Conservation (phyloP, 2,113 vertebrate genomes). For the Petaurus breviceps region DNA sequence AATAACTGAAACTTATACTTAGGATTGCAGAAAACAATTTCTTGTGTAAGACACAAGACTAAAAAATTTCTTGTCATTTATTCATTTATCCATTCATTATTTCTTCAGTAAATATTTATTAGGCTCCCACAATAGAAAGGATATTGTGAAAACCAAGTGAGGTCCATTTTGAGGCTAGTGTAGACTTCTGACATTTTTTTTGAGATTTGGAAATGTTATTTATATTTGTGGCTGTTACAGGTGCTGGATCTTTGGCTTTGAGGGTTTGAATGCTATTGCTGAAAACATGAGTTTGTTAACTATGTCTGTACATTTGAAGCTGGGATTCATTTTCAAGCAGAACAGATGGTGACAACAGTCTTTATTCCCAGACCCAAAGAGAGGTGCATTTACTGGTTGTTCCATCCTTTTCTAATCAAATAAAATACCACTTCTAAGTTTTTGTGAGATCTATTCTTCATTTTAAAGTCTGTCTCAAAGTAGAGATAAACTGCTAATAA, state of each 20-base stretch:
- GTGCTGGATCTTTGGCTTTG: not conserved
- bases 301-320: not conserved
- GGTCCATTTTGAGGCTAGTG: not conserved
- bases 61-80: not conserved
- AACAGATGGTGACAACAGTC: not conserved
- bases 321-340: not conserved
- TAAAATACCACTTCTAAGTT: not conserved
- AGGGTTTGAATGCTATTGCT: not conserved
- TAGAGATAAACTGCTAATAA: not conserved
- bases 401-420: not conserved
- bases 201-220: not conserved
- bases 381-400: not conserved
- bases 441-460: not conserved
- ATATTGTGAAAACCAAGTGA: not conserved
- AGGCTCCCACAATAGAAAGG: not conserved
- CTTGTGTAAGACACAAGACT: not conserved
- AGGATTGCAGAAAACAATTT: constrained; percentile 17
- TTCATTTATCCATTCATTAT: not conserved
- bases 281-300: not conserved
- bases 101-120: not conserved
- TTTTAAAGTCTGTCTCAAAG: not conserved
- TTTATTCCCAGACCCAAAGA: not conserved
- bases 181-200: not conserved
- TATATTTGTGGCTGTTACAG: not conserved
- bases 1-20: constrained; percentile 40